Evolutionary conservation across 2,888 invertebrate genomes (phyloP).

Genomic region (Lypha dubia): DNA sequence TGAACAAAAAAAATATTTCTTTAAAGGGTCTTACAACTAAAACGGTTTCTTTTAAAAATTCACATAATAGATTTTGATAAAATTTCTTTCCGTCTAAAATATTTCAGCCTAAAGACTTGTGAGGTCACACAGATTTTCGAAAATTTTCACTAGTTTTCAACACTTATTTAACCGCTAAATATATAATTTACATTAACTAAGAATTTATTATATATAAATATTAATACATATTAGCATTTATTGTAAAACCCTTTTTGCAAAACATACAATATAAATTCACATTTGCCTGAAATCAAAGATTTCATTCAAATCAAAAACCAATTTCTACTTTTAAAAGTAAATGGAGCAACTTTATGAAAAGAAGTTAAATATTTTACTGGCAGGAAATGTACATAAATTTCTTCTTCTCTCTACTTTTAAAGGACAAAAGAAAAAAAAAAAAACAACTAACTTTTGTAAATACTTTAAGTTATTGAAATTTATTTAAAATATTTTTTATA

Average conservation of each 20-base stretch:
- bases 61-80: not conserved
- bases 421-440: constrained; percentile 9
- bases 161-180: too few relatives aligned
- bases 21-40: constrained; percentile 4
- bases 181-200: too few relatives aligned
- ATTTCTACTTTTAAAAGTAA: constrained; percentile 59
- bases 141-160: too few relatives aligned
- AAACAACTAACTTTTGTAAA: constrained; percentile 48
- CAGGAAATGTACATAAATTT: constrained; percentile 52
- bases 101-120: too few relatives aligned
- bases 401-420: not conserved
- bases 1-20: not conserved
- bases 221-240: not conserved
- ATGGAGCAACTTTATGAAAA: constrained; percentile 13
- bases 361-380: constrained; percentile 40
- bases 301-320: constrained; percentile 57
- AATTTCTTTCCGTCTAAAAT: not conserved
- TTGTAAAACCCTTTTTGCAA: constrained; percentile 11
- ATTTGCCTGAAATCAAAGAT: constrained; percentile 45
- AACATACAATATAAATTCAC: constrained; percentile 31
- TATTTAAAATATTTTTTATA: constrained; percentile 24
- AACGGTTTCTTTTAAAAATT: not conserved
- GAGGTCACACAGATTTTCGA: too few relatives aligned
- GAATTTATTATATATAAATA: not conserved
- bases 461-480: constrained; percentile 47